phyloP scores from a whole-genome alignment of 2,113 vertebrate species.

The Limnothrissa miodon region DNA sequence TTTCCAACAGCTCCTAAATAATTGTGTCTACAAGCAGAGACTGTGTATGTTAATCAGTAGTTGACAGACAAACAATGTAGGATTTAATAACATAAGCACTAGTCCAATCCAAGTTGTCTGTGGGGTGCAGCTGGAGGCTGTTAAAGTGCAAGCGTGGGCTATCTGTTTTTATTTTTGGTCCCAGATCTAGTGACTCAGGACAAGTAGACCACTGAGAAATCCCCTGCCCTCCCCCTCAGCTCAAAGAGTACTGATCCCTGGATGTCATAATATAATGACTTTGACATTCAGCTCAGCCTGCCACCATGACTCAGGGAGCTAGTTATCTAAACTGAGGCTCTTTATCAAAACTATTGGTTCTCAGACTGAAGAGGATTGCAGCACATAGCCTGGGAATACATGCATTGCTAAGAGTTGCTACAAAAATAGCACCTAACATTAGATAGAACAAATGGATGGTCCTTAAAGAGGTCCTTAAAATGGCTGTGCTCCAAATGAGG shows the following conservation, averaged over 20 bases:
- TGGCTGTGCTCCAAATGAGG: too few relatives aligned
- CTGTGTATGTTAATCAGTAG: not conserved
- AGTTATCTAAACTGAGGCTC: not conserved
- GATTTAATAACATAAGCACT: not conserved
- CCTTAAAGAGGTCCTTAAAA: too few relatives aligned
- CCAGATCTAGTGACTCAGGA: constrained; percentile 38
- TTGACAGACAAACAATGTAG: not conserved
- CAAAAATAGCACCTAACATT: too few relatives aligned
- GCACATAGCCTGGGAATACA: too few relatives aligned
- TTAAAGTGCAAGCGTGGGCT: not conserved
- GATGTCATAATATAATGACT: constrained; percentile 41
- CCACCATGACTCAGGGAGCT: constrained; percentile 2
- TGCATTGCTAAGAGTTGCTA: too few relatives aligned
- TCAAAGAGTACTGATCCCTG: constrained; percentile 26
- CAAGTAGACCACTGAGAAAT: constrained; percentile 29
- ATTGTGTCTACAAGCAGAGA: not conserved
- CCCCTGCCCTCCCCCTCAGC: constrained; percentile 24
- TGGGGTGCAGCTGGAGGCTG: not conserved
- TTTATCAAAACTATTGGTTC: not conserved
- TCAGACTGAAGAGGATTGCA: not conserved
- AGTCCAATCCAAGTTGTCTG: not conserved
- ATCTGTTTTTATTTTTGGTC: constrained; percentile 31
- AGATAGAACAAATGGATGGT: too few relatives aligned
- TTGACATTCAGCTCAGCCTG: constrained; percentile 41
- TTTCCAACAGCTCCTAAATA: not conserved